A percentile compares a stretch with the other conserved stretches of the same genome.
Evolutionary conservation across 2,888 invertebrate genomes (phyloP).

Genomic region (Cephonodes hylas): DNA sequence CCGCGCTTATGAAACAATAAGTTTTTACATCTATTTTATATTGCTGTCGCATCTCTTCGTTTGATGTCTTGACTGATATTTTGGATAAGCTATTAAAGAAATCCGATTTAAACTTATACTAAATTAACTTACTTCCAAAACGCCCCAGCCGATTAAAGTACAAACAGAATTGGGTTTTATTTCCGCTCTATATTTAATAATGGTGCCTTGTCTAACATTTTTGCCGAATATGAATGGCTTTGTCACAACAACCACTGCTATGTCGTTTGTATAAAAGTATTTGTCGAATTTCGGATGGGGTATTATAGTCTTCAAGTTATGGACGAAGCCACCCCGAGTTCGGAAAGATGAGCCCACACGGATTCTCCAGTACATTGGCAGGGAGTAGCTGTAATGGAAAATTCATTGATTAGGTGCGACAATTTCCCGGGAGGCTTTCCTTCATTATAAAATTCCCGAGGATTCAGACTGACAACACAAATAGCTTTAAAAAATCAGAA

Average conservation of each 20-base stretch:
- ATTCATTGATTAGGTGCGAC: constrained; percentile 1
- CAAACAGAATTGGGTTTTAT: constrained; percentile 52
- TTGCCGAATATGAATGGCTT: constrained; percentile 48
- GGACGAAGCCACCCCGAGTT: constrained; percentile 53
- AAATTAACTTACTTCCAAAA: constrained; percentile 47
- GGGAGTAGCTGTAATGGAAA: constrained; percentile 53
- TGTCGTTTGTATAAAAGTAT: constrained; percentile 61
- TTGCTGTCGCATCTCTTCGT: too few species aligned
- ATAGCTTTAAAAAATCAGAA: too few species aligned
- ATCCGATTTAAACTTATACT: too few species aligned
- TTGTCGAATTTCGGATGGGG: constrained; percentile 58
- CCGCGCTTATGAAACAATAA: too few species aligned
- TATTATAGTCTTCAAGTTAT: constrained; percentile 59
- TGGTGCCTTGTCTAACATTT: constrained; percentile 61
- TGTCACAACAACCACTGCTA: constrained; percentile 56
- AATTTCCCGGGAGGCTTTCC: too few species aligned
- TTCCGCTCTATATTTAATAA: constrained; percentile 58
- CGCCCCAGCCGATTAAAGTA: constrained; percentile 68
- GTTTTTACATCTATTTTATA: too few species aligned
- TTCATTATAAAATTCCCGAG: too few species aligned
- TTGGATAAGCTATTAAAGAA: too few species aligned
- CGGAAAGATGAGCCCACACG: constrained; percentile 68
- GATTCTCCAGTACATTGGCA: constrained; percentile 62
- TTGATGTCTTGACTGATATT: too few species aligned
- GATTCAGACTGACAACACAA: too few species aligned